Base-by-base conservation (phyloP, 2,113 vertebrate species). In the Bos javanicus region DNA sequence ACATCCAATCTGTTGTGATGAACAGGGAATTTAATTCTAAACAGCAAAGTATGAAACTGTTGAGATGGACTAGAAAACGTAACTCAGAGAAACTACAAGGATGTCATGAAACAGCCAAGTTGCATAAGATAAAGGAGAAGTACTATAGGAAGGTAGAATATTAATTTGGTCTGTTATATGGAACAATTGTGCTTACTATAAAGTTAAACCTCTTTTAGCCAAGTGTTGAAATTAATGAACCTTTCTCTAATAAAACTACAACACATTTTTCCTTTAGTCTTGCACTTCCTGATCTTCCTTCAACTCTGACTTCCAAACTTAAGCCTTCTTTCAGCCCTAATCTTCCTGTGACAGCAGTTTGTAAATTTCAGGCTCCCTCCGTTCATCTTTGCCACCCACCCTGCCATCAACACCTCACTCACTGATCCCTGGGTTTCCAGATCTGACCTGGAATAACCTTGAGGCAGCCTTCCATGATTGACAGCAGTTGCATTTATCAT, bases 381-480 rank as follows among this genome's bases (percentile, higher is more conserved):
- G 87, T 97, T 94, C 97, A 87, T 71, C 62, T 96, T 90, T 89
- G 90, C 96, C 95, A 97, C 96, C 92, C 82, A 97, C 90, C 90
- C 95, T 52, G 57, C 94, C 95, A 90, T 98, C 94, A 93, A 89
- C 92, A 90, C 96, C 95, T 96, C 92, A 87, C 95, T 96, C 78
- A 21, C 85, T 96, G 95, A 97, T 97, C 93, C 91, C 57, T 94
- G 82, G 90, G 91, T 95, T 97, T 98, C 96, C 95, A 96, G 93
- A 92, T 80, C 90, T 98, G 97, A 98, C 97, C 98, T 97, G 96
- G 96, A 92, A 95, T 97, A 96, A 97, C 97, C 96, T 97, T 97
- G 96, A 96, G 90, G 67, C 84, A 95, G 81, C 3, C 33, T 95
- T 87, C 64, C 30, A 4, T 97, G 98, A 97, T 91, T 98, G 97